A percentile compares a stretch with the other conserved stretches of the same genome.
Evolutionary conservation across 2,888 invertebrate species (phyloP).

Genomic region (Chelonus formosanus): DNA sequence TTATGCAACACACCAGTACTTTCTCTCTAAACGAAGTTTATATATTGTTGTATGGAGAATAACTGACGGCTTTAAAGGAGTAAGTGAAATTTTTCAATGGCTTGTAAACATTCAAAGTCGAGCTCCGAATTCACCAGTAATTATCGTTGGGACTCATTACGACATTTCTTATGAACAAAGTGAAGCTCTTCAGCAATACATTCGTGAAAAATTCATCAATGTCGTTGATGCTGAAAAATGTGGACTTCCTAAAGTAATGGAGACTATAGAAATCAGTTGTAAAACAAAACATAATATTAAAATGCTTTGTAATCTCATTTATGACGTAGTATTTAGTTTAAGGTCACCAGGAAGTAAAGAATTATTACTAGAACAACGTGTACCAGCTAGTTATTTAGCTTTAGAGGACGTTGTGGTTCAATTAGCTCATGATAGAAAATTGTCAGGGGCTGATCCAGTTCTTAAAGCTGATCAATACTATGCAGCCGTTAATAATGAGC

Average conservation of each 20-base stretch:
- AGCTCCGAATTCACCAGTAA: conserved; percentile 95
- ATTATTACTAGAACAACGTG: conserved; percentile 88
- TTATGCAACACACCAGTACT: conserved; percentile 98
- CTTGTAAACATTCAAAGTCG: conserved; percentile 93
- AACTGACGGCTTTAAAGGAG: conserved; percentile 86
- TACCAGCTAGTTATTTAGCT: conserved; percentile 94
- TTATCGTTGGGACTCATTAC: conserved; percentile 96
- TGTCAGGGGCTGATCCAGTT: conserved; percentile 80
- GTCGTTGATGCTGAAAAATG: conserved; percentile 96
- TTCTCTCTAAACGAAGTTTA: conserved; percentile 91
- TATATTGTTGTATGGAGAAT: conserved; percentile 97
- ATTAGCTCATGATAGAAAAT: conserved; percentile 79
- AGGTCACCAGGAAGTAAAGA: conserved; percentile 92
- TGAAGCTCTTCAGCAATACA: conserved; percentile 87
- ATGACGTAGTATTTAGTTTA: conserved; percentile 91
- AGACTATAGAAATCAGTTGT: conserved; percentile 91
- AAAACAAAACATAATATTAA: conserved; percentile 90
- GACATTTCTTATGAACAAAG: conserved; percentile 82
- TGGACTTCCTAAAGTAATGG: conserved; percentile 91
- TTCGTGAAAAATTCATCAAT: conserved; percentile 87
- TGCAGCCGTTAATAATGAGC: conserved; percentile 64
- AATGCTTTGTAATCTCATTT: conserved; percentile 88
- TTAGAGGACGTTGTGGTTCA: conserved; percentile 91
- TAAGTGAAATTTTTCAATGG: conserved; percentile 93
- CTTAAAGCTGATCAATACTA: conserved; percentile 81